These are phyloP conservation scores for Oryzias celebensis DNA, from an alignment of 2,113 vertebrate genomes.

Conservation along the genomic window DNA sequence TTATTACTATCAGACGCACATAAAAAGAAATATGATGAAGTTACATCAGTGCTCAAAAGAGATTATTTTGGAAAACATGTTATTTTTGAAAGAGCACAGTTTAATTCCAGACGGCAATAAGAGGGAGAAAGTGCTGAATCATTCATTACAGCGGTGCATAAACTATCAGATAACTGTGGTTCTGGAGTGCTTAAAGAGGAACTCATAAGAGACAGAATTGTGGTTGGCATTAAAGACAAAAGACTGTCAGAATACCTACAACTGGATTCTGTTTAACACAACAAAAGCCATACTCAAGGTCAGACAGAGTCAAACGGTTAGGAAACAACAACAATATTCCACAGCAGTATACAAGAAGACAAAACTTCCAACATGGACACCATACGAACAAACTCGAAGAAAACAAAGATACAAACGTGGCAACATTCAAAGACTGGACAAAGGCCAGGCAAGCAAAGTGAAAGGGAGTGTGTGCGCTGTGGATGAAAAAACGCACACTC, in stretches of 20 bases:
- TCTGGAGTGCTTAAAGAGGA: constrained; percentile 15
- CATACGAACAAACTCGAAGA: neutral
- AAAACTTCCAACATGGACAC: neutral
- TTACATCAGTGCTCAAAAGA: constrained; percentile 18
- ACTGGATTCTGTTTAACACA: neutral
- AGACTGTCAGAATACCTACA: constrained; percentile 1
- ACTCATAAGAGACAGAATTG: constrained; percentile 1
- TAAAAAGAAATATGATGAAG: constrained; percentile 27
- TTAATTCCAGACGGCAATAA: constrained; percentile 18
- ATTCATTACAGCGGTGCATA: constrained; percentile 28
- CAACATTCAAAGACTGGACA: no score
- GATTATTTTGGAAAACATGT: constrained; percentile 8
- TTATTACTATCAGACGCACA: constrained; percentile 6
- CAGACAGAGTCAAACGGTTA: neutral
- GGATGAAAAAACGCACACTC: no score
- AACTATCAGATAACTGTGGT: constrained; percentile 19
- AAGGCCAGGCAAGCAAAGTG: no score
- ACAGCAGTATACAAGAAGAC: neutral
- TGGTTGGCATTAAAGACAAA: constrained; percentile 3
- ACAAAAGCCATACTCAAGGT: constrained; percentile 5
- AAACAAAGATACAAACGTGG: no score
- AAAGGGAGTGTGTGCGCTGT: no score
- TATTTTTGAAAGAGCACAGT: constrained; percentile 30
- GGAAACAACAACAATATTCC: constrained; percentile 2
- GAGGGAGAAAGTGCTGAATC: constrained; percentile 18